These are phyloP conservation scores for Rhamphomyia laevipes DNA, from an alignment of 2,888 invertebrate species.

Conservation along the genomic window DNA sequence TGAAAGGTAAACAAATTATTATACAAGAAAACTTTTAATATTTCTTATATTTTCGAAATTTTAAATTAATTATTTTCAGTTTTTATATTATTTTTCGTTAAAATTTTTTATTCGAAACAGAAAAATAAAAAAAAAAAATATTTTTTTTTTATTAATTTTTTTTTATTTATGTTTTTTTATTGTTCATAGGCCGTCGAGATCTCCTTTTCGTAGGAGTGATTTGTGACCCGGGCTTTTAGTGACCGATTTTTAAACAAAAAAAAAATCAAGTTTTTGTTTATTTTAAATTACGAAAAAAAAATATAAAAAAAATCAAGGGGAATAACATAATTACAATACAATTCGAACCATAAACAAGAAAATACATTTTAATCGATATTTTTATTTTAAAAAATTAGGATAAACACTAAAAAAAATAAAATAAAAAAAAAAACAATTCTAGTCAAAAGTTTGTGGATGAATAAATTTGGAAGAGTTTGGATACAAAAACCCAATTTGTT, in stretches of 20 bases:
- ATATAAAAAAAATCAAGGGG: too few species aligned
- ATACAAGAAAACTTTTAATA: too few species aligned
- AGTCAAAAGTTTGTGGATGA: slow-evolving; percentile 11
- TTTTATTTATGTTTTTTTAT: slow-evolving; percentile 19
- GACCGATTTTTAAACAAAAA: slow-evolving; percentile 25
- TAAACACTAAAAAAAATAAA: too few species aligned
- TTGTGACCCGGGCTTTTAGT: slow-evolving; percentile 37
- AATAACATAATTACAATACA: too few species aligned
- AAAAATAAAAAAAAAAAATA: background rate
- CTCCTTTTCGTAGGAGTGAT: slow-evolving; percentile 34
- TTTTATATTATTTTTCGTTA: background rate
- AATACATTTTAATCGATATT: too few species aligned
- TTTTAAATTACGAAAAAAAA: background rate
- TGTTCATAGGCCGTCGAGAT: slow-evolving; percentile 33
- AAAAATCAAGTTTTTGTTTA: slow-evolving; percentile 1
- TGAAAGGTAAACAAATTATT: slow-evolving; percentile 26
- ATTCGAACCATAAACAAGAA: slow-evolving; percentile 3
- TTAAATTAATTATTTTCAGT: background rate
- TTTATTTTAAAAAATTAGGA: too few species aligned
- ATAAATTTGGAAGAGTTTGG: background rate
- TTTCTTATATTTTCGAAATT: background rate
- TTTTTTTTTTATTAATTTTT: slow-evolving; percentile 19
- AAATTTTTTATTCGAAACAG: background rate
- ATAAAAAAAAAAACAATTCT: slow-evolving; percentile 7
- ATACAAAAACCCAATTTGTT: background rate